Conservation (phyloP, 2,888 invertebrate genomes). For the Petrolisthes cinctipes region DNA sequence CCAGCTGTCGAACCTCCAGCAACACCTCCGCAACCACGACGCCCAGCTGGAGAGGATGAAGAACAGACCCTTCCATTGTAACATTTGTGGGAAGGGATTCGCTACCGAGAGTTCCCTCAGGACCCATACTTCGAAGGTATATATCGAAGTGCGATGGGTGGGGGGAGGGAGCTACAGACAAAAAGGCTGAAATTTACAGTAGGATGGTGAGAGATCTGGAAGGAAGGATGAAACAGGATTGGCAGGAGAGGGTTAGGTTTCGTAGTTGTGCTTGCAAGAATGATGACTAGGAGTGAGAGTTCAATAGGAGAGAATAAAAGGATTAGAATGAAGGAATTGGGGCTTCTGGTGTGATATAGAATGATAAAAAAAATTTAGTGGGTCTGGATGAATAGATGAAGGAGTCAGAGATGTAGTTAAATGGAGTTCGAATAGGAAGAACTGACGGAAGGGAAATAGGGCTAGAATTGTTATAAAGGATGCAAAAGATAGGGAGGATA, state of each 20-base stretch:
- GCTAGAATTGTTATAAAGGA: too few species aligned
- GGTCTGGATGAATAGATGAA: conserved; percentile 15
- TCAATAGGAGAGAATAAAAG: too few species aligned
- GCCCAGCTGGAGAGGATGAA: conserved; percentile 95
- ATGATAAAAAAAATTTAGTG: neutral
- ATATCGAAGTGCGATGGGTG: conserved; percentile 9
- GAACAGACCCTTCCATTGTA: conserved; percentile 94
- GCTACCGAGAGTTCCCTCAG: conserved; percentile 95
- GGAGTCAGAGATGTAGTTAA: neutral
- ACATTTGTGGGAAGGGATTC: conserved; percentile 95
- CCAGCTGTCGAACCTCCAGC: conserved; percentile 95
- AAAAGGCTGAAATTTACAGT: neutral
- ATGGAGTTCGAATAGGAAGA: neutral
- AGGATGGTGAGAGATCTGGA: too few species aligned
- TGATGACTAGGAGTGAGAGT: too few species aligned
- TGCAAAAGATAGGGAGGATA: neutral
- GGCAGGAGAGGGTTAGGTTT: neutral
- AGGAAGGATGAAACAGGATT: conserved; percentile 28
- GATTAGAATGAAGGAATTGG: neutral
- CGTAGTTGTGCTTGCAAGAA: too few species aligned
- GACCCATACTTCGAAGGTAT: conserved; percentile 97
- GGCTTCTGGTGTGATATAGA: too few species aligned
- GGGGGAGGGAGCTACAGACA: neutral
- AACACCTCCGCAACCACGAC: conserved; percentile 95
- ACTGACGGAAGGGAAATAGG: conserved; percentile 9